These are phyloP conservation scores for Phaetusa simplex DNA, from an alignment of 2,113 vertebrate species.

Conservation along the genomic window DNA sequence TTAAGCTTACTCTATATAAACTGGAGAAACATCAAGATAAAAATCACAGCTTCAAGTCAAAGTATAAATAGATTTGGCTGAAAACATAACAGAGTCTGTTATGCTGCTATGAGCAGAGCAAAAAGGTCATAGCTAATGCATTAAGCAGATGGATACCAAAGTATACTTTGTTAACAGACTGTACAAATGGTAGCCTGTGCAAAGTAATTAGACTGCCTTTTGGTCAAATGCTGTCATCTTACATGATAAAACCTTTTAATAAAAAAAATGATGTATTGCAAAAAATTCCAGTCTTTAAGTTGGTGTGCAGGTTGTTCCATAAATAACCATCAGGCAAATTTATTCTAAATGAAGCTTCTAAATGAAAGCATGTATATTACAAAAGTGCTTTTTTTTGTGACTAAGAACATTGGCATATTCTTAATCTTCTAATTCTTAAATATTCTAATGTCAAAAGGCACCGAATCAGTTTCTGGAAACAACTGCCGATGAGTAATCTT, in stretches of 20 bases:
- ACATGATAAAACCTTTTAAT: background rate
- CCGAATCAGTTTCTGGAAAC: background rate
- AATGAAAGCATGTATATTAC: background rate
- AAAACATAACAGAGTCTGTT: slow-evolving; percentile 45
- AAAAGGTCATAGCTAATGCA: slow-evolving; percentile 51
- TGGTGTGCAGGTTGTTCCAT: background rate
- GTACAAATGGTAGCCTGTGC: background rate
- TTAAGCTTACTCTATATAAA: background rate
- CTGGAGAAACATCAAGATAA: slow-evolving; percentile 2
- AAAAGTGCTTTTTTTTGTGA: background rate
- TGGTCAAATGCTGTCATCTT: background rate
- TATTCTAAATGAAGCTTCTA: background rate
- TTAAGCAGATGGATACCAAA: slow-evolving; percentile 46
- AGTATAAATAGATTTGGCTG: slow-evolving; percentile 47
- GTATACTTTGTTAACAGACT: background rate
- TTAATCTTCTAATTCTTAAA: background rate
- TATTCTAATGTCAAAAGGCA: background rate
- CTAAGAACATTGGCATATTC: background rate
- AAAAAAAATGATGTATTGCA: background rate
- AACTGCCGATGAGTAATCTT: background rate
- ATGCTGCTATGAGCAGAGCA: slow-evolving; percentile 29
- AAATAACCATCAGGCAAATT: background rate
- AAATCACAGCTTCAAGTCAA: slow-evolving; percentile 53
- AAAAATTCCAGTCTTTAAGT: background rate
- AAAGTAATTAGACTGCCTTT: background rate